phyloP scores from a whole-genome alignment of 2,113 vertebrate species.

The Chaetops frenatus region DNA sequence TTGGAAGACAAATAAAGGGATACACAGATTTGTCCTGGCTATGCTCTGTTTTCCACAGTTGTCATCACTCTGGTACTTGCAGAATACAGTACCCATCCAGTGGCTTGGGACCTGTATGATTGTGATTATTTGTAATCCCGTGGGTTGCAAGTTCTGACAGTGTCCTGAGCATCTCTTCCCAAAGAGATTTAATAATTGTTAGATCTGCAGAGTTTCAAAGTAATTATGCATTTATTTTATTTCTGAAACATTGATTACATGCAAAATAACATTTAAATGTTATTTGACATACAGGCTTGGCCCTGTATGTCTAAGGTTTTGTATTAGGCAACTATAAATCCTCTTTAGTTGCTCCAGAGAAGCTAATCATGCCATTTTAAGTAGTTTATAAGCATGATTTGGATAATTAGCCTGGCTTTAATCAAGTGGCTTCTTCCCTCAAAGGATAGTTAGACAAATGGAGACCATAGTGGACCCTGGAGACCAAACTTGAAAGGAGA shows the following conservation, averaged over 20 bases:
- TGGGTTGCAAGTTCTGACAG: background rate
- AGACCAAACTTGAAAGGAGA: background rate
- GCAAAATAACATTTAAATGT: background rate
- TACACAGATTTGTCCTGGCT: background rate
- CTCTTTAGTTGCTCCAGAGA: background rate
- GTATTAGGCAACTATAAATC: background rate
- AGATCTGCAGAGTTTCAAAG: background rate
- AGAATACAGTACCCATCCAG: background rate
- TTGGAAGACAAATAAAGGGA: no score
- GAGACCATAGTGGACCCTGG: background rate
- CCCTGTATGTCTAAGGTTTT: background rate
- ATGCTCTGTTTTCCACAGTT: background rate
- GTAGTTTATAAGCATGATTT: background rate
- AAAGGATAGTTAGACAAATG: background rate
- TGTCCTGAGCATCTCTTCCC: background rate
- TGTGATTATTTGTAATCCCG: background rate
- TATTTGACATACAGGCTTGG: background rate
- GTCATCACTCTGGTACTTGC: background rate
- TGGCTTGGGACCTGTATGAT: background rate
- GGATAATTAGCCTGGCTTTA: background rate
- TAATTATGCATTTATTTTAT: background rate
- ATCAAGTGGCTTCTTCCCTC: background rate
- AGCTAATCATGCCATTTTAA: background rate
- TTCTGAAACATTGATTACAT: background rate
- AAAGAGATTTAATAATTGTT: background rate